Base-by-base conservation (phyloP, 1,140 invertebrate genomes). In the Aradophagus sp. region DNA sequence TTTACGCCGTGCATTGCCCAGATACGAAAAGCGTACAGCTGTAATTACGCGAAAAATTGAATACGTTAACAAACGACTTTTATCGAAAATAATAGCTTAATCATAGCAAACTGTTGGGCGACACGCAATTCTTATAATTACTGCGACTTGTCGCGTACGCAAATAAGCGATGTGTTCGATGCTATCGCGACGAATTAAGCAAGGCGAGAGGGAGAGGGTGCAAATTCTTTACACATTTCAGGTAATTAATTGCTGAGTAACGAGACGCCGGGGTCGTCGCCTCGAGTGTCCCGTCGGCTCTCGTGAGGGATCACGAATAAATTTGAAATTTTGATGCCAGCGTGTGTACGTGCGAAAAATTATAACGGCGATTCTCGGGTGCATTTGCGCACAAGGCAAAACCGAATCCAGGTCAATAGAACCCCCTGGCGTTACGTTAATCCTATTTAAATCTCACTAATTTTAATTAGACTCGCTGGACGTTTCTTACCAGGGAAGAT, bases 121-220 rank as follows among this genome's bases (percentile, higher is more conserved):
- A 75, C 81, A 83, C 78, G 81, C 81, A 77, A 79, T 76, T 77
- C 67, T 71, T 76, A 78, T 78, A 81, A 80, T 80, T 76, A 74
- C 69, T 16, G 39, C 36, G 35, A 52, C 59, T 26, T 39, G 26
- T 45, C 39, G 63, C 53, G 59, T 41, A 66, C 36, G 35, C 44
- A 48, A 48, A 58, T 74, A 62, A 47, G 44, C 36, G 47, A 58
- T 66, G 52, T 41, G 59, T 53, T 74, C 55, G 68, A 77, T 61
- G 45, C 11, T 77, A 75, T 77, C 73, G 63, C 14, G 63, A 58
- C 62, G 50, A 77, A 78, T 78, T 75, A 77, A 77, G 62, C 71
- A 61, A 63, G 52, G 41, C 27, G 29, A 23, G 4, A 23, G 31
- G 59, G 35, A 17, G 61, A 58, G 35, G 34, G 35, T 67, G 67